These are phyloP conservation scores for Periophthalmus magnuspinnatus DNA, from an alignment of 2,797 vertebrate species.

Conservation along the genomic window DNA sequence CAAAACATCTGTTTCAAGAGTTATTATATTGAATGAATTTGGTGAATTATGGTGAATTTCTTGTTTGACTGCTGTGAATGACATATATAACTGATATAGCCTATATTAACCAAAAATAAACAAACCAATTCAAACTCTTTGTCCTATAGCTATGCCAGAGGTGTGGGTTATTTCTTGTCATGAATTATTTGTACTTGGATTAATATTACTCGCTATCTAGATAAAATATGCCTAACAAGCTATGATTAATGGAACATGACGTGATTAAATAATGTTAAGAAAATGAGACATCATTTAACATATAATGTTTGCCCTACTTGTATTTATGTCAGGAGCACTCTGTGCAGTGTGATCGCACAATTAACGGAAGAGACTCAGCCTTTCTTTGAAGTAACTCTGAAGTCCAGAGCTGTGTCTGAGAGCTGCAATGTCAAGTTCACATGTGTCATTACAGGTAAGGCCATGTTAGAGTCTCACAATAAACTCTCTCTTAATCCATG, in stretches of 20 bases:
- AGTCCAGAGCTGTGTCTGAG: constrained; percentile 91
- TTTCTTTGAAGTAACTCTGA: constrained; percentile 90
- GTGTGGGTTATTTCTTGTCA: too few relatives aligned
- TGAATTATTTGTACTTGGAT: too few relatives aligned
- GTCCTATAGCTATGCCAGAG: too few relatives aligned
- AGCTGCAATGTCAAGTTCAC: constrained; percentile 90
- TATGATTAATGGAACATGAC: not conserved
- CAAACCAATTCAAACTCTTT: too few relatives aligned
- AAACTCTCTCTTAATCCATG: not conserved
- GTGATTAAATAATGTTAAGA: not conserved
- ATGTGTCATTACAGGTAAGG: constrained; percentile 92
- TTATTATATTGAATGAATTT: too few relatives aligned
- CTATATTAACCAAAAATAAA: too few relatives aligned
- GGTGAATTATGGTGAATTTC: too few relatives aligned
- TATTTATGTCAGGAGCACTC: constrained; percentile 84
- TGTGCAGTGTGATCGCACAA: constrained; percentile 95
- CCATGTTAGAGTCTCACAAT: not conserved
- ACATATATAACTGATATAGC: too few relatives aligned
- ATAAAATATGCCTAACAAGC: not conserved
- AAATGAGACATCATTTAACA: not conserved
- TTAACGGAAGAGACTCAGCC: constrained; percentile 96
- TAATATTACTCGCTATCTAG: not conserved
- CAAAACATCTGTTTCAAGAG: too few relatives aligned
- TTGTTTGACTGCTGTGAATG: too few relatives aligned
- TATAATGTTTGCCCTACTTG: not conserved